A percentile compares a stretch with the other conserved stretches of the same genome.
Conservation (phyloP, 2,888 invertebrate genomes). For the Spicauda simplicius region DNA sequence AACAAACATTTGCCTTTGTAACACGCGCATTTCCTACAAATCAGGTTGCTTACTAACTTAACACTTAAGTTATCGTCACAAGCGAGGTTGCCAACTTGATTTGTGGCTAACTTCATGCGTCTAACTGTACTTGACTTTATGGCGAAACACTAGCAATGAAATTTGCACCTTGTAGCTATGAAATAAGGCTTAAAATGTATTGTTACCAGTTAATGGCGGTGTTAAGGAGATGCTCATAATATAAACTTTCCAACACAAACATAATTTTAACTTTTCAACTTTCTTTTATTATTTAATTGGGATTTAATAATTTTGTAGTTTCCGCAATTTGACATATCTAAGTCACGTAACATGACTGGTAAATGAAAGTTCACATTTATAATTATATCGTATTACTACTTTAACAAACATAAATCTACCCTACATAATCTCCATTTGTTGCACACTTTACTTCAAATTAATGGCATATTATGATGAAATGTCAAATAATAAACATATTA, state of each 20-base stretch:
- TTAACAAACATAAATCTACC: no score
- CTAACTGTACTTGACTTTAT: constrained; percentile 58
- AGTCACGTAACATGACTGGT: no score
- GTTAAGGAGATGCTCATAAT: constrained; percentile 16
- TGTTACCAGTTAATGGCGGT: constrained; percentile 3
- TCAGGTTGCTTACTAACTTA: constrained; percentile 59
- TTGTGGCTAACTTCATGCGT: constrained; percentile 59
- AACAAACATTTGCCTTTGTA: constrained; percentile 21
- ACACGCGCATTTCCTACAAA: constrained; percentile 54
- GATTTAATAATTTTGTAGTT: background rate
- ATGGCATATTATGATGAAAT: no score
- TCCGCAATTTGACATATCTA: no score
- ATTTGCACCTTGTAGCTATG: constrained; percentile 38
- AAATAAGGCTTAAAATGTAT: accelerated
- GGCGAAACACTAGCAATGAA: constrained; percentile 37
- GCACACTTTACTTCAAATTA: no score
- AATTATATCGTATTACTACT: no score
- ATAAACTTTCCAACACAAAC: background rate
- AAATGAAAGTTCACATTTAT: no score
- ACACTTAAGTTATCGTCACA: constrained; percentile 41
- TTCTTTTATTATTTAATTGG: background rate
- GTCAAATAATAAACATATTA: no score
- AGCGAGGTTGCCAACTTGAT: constrained; percentile 70
- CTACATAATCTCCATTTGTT: no score
- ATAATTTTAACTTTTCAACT: background rate